phyloP scores from a whole-genome alignment of 1,140 invertebrate species.

The Anastatus disparis region DNA sequence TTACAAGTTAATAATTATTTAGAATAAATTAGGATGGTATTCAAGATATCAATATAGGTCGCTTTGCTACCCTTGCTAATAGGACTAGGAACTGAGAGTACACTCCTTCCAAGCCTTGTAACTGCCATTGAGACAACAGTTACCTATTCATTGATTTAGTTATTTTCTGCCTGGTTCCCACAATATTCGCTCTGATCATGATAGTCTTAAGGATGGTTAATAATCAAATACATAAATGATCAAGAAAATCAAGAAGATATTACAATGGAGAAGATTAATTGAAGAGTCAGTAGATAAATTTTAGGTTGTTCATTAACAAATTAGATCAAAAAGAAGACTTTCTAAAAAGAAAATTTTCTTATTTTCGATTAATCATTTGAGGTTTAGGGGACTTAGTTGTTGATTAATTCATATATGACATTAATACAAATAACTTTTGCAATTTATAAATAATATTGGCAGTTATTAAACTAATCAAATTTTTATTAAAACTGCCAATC shows the following conservation, averaged over 20 bases:
- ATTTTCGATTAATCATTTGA: too few relatives aligned
- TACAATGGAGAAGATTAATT: constrained; percentile 1
- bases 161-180: constrained; percentile 62
- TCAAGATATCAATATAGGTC: neutral
- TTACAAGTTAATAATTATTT: too few relatives aligned
- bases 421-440: neutral
- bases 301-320: too few relatives aligned
- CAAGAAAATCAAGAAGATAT: neutral
- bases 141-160: neutral
- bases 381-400: neutral
- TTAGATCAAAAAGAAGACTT: too few relatives aligned
- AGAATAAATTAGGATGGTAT: neutral
- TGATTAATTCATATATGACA: neutral
- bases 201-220: neutral
- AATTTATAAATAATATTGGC: constrained; percentile 19
- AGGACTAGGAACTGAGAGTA: constrained; percentile 23
- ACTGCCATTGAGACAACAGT: neutral
- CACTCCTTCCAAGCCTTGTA: constrained; percentile 14
- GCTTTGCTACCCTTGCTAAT: constrained; percentile 3
- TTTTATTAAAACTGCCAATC: neutral
- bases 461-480: neutral
- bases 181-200: constrained; percentile 40
- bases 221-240: neutral
- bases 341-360: too few relatives aligned
- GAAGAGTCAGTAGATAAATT: too few relatives aligned